Percentiles rank a stretch among this genome's conserved stretches.
phyloP scores from a whole-genome alignment of 2,797 vertebrate species.

The Lemur catta region DNA sequence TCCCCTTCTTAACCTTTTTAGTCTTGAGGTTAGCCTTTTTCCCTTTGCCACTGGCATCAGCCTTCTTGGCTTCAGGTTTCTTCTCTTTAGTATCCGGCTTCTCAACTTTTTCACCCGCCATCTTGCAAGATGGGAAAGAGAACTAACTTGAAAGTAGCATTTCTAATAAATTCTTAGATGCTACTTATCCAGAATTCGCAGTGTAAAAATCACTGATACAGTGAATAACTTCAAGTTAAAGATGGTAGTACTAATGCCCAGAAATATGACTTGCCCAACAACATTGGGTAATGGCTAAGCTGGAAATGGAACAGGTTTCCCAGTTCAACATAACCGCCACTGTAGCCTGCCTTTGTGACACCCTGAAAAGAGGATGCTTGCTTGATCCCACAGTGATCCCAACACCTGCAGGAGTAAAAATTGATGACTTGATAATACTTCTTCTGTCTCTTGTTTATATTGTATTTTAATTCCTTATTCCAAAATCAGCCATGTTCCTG shows the following conservation, averaged over 20 bases:
- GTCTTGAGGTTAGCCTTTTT: too few relatives aligned
- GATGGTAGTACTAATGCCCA: background rate
- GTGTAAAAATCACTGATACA: background rate
- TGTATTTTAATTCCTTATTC: slow-evolving; percentile 21
- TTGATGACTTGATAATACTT: background rate
- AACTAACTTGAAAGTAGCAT: background rate
- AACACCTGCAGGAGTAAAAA: background rate
- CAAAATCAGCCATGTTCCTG: background rate
- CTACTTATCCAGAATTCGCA: background rate
- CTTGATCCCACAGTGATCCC: background rate
- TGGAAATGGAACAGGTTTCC: background rate
- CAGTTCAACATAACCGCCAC: background rate
- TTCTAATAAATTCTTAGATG: background rate
- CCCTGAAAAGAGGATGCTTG: background rate
- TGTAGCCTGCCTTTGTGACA: background rate
- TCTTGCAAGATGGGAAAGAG: too few relatives aligned
- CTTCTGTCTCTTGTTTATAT: background rate
- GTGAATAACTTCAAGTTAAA: background rate
- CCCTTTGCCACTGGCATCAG: too few relatives aligned
- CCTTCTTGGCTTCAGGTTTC: too few relatives aligned
- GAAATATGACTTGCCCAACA: background rate
- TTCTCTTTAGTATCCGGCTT: too few relatives aligned
- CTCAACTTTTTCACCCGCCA: too few relatives aligned
- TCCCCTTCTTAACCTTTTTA: too few relatives aligned
- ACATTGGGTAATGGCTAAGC: background rate